Evolutionary conservation across 2,888 invertebrate genomes (phyloP).

Genomic region (Ennomos quercinarius): DNA sequence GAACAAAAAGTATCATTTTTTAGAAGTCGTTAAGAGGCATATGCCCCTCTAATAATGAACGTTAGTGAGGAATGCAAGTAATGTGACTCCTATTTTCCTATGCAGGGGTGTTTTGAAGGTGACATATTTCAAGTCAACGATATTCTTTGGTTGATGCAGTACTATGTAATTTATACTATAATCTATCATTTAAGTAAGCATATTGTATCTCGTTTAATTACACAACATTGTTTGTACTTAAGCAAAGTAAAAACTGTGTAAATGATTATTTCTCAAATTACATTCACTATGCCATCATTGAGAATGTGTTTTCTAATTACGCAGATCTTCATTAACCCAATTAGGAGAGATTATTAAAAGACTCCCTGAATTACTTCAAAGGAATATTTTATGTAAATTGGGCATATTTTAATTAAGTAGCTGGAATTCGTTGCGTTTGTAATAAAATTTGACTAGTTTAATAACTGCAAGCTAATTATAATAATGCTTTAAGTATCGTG

Average conservation of each 20-base stretch:
- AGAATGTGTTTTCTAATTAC: neutral
- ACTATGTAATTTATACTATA: neutral
- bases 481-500: constrained; percentile 14
- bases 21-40: constrained; percentile 73
- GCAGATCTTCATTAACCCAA: constrained; percentile 18
- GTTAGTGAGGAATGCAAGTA: constrained; percentile 69
- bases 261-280: no score
- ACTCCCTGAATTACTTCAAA: constrained; percentile 23
- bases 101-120: constrained; percentile 48
- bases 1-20: constrained; percentile 78
- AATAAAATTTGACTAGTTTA: constrained; percentile 6
- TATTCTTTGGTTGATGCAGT: constrained; percentile 7
- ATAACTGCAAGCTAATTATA: constrained; percentile 16
- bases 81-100: constrained; percentile 78
- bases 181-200: neutral
- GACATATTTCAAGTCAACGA: constrained; percentile 30
- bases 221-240: no score
- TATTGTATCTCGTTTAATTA: no score
- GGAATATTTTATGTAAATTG: constrained; percentile 3
- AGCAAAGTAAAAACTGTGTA: no score
- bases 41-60: constrained; percentile 75
- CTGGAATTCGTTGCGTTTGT: constrained; percentile 20
- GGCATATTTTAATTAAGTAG: constrained; percentile 21
- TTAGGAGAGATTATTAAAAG: constrained; percentile 19
- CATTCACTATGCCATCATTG: no score